Conservation (phyloP, 2,888 invertebrate genomes). For the Mesochorus sp. region DNA sequence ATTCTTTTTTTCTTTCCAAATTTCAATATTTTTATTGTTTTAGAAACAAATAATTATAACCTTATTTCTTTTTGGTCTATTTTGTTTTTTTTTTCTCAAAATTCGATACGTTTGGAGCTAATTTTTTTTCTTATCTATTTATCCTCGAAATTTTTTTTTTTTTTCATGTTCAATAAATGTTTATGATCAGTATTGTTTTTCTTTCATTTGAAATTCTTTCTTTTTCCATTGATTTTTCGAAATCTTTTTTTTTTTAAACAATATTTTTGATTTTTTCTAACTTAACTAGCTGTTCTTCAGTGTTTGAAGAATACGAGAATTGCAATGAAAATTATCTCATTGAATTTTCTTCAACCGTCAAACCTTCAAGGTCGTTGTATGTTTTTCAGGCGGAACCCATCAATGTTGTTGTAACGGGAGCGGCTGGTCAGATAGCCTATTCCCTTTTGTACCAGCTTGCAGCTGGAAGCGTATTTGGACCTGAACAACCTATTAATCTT, state of each 20-base stretch:
- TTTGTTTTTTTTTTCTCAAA: neutral
- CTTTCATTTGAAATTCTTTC: no score
- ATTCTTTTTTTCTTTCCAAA: neutral
- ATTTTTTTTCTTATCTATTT: no score
- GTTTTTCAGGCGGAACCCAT: slow-evolving; percentile 89
- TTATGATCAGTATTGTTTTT: no score
- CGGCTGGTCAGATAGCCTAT: slow-evolving; percentile 99
- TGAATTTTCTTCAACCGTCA: neutral
- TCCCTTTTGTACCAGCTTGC: slow-evolving; percentile 97
- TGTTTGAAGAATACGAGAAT: no score
- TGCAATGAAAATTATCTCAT: neutral
- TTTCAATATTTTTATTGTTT: neutral
- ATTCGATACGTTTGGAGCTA: no score
- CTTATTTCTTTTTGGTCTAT: neutral
- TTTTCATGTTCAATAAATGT: no score
- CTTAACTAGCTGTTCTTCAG: no score
- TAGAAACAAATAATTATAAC: no score
- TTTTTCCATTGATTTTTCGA: no score
- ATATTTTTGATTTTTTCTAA: no score
- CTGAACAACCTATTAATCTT: slow-evolving; percentile 92
- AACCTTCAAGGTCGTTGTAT: neutral
- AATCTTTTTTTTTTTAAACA: no score
- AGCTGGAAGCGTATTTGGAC: slow-evolving; percentile 97
- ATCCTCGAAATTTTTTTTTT: no score
- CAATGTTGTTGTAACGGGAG: slow-evolving; percentile 97